Base-by-base conservation (phyloP, 2,888 invertebrate species). In the Anaspis maculata region DNA sequence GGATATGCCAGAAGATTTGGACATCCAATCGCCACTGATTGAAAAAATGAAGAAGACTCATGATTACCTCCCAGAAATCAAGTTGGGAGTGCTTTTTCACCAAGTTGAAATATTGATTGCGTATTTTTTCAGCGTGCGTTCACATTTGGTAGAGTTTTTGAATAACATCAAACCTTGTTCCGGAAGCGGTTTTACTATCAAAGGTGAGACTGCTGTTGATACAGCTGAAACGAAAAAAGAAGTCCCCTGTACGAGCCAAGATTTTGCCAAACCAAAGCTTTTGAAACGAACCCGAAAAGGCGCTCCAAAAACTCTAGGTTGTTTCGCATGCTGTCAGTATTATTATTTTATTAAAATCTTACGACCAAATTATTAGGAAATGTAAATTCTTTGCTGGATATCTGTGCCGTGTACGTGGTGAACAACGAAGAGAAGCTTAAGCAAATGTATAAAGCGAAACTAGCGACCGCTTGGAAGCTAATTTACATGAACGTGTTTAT, bases 391-490 rank as follows among this genome's bases (percentile, higher is more conserved):
- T 44, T 64, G 12, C 33, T 61, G 13, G 59, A 62, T 34, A 46
- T 61, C 25, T 54, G 60, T 32, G 57, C 62, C 1, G 46, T 44
- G 32, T 56, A 51, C 37, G 52, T 61, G 10, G 45, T 59, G 3
- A 46, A 47, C 34, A 54, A 62, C 40, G 51, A 57, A 27, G 37
- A 42, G 3, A 32, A 42, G 13, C 41, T 62, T 27, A 55, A 54
- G 19, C 34, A 48, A 28, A 44, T 46, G 13, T 62, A 61, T 35
- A 50, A 53, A 32, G 40, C 37, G 24, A 54, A 54, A 37, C 57
- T 56, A 29, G 46, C 51, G n/a, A 34, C 46, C 24, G 56, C 56
- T n/a, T 63, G 61, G 62, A 46, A 44, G 12, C 37, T 59, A 34
- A 49, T 62, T 6, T 56, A 60, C 38, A 49, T 46, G n/a, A 55